These are phyloP conservation scores for Steromphala cineraria DNA, from an alignment of 2,888 invertebrate genomes.

Conservation along the genomic window DNA sequence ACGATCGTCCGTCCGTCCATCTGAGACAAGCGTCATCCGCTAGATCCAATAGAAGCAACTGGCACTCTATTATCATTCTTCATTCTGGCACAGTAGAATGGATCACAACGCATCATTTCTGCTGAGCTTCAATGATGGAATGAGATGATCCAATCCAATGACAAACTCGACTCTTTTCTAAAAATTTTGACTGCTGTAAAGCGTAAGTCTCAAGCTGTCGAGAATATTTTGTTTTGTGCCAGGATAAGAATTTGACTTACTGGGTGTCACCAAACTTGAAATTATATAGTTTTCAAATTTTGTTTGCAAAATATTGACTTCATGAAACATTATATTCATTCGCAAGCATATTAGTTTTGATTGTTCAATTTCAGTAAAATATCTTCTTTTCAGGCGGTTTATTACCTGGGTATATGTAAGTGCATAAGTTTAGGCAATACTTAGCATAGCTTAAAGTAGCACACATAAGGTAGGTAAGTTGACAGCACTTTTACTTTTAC, in stretches of 20 bases:
- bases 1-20: not conserved
- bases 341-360: no score
- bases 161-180: conserved; percentile 20
- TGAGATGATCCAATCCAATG: conserved; percentile 21
- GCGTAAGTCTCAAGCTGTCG: conserved; percentile 25
- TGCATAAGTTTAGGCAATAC: no score
- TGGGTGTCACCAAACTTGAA: no score
- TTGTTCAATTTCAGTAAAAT: not conserved
- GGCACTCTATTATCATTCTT: not conserved
- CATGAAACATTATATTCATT: no score
- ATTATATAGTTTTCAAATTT: no score
- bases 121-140: conserved; percentile 27
- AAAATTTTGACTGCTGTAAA: conserved; percentile 24
- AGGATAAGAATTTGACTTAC: no score
- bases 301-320: no score
- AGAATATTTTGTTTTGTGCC: not conserved
- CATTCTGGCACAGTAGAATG: not conserved
- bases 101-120: conserved; percentile 18
- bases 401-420: not conserved
- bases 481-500: not conserved
- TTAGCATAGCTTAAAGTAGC: no score
- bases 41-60: not conserved
- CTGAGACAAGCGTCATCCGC: not conserved
- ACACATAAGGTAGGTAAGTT: no score
- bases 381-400: not conserved